Conservation (phyloP, 2,797 vertebrate genomes). For the Eulemur mongoz region DNA sequence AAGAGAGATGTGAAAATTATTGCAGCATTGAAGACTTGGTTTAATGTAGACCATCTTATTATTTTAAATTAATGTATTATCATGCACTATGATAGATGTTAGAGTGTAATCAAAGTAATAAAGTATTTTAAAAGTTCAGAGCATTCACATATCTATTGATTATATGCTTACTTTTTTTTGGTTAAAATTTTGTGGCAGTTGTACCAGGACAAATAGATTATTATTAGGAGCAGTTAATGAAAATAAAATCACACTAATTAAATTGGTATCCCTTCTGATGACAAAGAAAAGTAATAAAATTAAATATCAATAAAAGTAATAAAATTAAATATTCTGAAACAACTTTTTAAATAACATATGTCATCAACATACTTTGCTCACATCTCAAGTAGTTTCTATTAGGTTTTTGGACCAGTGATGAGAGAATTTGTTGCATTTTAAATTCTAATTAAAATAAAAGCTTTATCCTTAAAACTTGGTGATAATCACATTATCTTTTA, state of each 20-base stretch:
- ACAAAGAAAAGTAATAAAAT: neutral
- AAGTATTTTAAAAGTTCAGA: neutral
- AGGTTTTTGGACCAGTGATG: neutral
- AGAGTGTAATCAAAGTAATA: neutral
- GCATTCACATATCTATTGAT: neutral
- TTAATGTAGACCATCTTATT: neutral
- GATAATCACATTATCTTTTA: neutral
- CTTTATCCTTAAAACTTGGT: neutral
- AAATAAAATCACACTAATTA: slow-evolving; percentile 9
- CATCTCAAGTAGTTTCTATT: neutral
- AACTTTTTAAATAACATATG: neutral
- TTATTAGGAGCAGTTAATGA: neutral
- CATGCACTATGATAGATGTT: neutral
- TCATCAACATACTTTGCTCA: neutral
- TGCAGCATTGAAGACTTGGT: neutral
- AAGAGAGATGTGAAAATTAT: neutral
- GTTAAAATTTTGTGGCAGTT: neutral
- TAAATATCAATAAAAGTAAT: neutral
- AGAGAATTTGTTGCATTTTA: neutral
- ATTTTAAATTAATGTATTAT: neutral
- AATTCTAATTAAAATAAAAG: neutral
- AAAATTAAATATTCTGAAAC: neutral
- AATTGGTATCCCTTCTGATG: neutral
- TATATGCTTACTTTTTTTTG: neutral
- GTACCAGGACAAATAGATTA: neutral